Conservation (phyloP, 2,888 invertebrate species). For the Carpatolechia fugitivella region DNA sequence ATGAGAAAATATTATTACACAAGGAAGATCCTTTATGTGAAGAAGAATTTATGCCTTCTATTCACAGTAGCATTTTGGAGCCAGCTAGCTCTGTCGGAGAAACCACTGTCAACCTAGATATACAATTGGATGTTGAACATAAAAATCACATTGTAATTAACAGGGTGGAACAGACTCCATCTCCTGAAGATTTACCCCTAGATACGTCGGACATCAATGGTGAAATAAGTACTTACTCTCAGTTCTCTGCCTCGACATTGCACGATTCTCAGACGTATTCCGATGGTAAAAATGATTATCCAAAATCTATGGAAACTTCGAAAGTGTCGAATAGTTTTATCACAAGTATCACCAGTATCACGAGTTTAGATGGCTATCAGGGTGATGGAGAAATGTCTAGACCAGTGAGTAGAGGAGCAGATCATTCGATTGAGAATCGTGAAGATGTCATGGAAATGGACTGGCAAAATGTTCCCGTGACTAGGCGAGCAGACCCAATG, state of each 20-base stretch:
- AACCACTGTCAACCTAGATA: conserved; percentile 76
- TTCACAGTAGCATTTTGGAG: conserved; percentile 80
- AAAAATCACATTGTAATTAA: conserved; percentile 55
- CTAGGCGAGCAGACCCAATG: conserved; percentile 89
- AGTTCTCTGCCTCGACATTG: conserved; percentile 69
- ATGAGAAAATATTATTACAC: conserved; percentile 25
- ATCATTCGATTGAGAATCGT: conserved; percentile 82
- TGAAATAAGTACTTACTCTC: conserved; percentile 77
- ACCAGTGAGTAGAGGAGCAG: conserved; percentile 89
- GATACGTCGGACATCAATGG: conserved; percentile 85
- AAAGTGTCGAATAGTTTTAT: conserved; percentile 88
- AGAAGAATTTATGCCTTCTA: conserved; percentile 82
- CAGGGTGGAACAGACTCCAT: conserved; percentile 88
- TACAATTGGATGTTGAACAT: conserved; percentile 73
- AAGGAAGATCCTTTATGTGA: conserved; percentile 63
- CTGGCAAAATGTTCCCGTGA: conserved; percentile 81
- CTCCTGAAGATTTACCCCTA: conserved; percentile 90
- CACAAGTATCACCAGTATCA: conserved; percentile 93
- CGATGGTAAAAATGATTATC: conserved; percentile 79
- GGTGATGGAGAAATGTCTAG: conserved; percentile 94
- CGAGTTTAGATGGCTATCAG: conserved; percentile 95
- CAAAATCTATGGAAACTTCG: conserved; percentile 80
- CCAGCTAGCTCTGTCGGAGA: conserved; percentile 75
- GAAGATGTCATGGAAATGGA: conserved; percentile 77
- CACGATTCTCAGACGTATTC: conserved; percentile 78